phyloP scores from a whole-genome alignment of 2,888 invertebrate genomes.

The Hyposoter dolosus region DNA sequence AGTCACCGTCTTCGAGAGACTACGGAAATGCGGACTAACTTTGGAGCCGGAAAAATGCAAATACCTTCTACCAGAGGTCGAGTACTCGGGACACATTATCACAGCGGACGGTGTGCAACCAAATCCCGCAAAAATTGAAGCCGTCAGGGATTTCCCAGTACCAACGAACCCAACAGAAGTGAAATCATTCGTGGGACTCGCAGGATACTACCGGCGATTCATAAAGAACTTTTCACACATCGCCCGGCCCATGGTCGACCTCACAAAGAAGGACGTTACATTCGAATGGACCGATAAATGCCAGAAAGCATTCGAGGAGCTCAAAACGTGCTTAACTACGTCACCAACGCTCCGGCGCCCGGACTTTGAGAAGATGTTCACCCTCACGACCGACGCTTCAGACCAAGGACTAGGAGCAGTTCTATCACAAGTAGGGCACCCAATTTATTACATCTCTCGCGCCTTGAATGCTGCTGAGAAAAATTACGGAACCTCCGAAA shows the following conservation, averaged over 20 bases:
- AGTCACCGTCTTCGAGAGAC: no score
- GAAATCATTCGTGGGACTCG: constrained; percentile 75
- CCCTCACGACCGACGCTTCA: constrained; percentile 76
- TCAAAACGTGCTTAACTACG: constrained; percentile 63
- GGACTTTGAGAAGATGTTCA: constrained; percentile 72
- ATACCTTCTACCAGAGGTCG: no score
- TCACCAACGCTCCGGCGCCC: no score
- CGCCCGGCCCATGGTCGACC: constrained; percentile 68
- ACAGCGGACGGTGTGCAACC: no score
- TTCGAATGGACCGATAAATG: constrained; percentile 64
- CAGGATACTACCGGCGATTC: constrained; percentile 75
- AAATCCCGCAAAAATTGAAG: constrained; percentile 70
- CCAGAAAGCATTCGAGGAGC: constrained; percentile 64
- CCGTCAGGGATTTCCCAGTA: constrained; percentile 68
- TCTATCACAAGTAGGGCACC: constrained; percentile 78
- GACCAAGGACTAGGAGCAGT: constrained; percentile 76
- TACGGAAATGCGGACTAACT: no score
- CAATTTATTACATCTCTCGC: constrained; percentile 78
- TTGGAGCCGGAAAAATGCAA: no score
- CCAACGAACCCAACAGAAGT: constrained; percentile 74
- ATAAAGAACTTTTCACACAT: constrained; percentile 71
- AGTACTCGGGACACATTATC: no score
- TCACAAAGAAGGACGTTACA: constrained; percentile 69
- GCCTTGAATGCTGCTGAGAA: constrained; percentile 67
- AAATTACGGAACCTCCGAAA: constrained; percentile 70